Evolutionary conservation across 2,888 invertebrate species (phyloP), one percentile per base, ranked within the genome.

Genomic region (Eupithecia subumbrata): DNA sequence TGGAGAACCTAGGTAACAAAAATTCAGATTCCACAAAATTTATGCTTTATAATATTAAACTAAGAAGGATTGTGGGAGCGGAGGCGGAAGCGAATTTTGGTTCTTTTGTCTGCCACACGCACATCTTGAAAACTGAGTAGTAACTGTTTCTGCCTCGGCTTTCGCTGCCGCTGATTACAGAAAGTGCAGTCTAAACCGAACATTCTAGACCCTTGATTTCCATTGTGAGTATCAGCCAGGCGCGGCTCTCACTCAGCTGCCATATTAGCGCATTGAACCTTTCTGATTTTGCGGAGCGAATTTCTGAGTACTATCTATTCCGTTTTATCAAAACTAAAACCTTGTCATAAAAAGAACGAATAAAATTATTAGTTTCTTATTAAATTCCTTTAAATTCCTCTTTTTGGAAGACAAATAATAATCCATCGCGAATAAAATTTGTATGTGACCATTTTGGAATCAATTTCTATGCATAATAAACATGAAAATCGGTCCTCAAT

Each of bases 181-280:
- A 64, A 64, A 9, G 4, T n/a, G 25, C 60, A 67, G n/a, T 9
- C 64, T 40, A n/a, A 67, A 40, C 4, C 11, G 68, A 68, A 43
- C 18, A 69, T 64, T 64, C 63, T 18, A 71, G 68, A 71, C 66
- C 71, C 68, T 73, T 75, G 71, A 73, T 75, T 71, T 75, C 70
- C 76, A 76, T 76, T 79, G 72, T 77, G 73, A 76, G 76, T 76
- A 77, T 79, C 76, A 73, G 60, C 60, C 72, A 30, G 63, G 72
- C 71, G 75, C 74, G 74, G 76, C 67, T 76, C 73, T 80, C 80
- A 79, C 78, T 80, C 78, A 77, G 64, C 75, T 80, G 80, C 78
- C 80, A 77, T 72, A 76, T 80, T 79, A 79, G 78, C 30, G 43
- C 80, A 80, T 76, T 79, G 79, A 79, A 78, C 78, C 76, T 77